Percentiles rank a stretch among this genome's conserved stretches.
Conservation (phyloP, 2,113 vertebrate species). For the Lophura nycthemera region DNA sequence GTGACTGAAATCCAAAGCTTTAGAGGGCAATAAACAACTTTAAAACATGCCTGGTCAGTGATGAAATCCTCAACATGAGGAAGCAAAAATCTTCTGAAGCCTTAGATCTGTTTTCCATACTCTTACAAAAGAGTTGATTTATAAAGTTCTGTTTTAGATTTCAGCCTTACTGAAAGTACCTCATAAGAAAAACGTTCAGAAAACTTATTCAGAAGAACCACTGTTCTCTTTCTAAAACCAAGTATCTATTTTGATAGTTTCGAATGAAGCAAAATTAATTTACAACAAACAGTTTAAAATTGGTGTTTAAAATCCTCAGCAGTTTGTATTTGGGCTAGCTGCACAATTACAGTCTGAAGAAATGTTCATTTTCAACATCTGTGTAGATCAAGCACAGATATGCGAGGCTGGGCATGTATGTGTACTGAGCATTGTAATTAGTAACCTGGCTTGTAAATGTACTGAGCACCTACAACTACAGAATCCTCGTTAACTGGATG, state of each 20-base stretch:
- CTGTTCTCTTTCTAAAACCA: neutral
- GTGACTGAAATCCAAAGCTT: neutral
- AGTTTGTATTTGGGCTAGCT: neutral
- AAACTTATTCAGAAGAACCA: neutral
- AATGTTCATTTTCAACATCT: neutral
- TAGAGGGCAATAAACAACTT: constrained; percentile 4
- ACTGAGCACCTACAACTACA: neutral
- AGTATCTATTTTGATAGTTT: neutral
- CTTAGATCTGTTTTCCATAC: constrained; percentile 43
- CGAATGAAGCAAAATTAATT: neutral
- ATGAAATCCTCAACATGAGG: constrained; percentile 35
- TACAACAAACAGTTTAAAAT: neutral
- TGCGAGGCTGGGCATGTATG: neutral
- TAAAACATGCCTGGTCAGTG: constrained; percentile 39
- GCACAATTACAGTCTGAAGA: neutral
- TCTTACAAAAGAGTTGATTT: constrained; percentile 23
- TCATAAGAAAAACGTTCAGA: neutral
- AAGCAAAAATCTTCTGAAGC: constrained; percentile 25
- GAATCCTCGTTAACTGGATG: neutral
- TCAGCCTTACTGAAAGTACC: constrained; percentile 18
- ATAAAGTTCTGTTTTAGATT: constrained; percentile 21
- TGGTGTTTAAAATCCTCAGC: neutral
- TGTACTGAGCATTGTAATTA: neutral
- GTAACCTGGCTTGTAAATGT: neutral
- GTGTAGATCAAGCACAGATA: neutral